Evolutionary conservation across 2,888 invertebrate genomes (phyloP).

Genomic region (Sarcophaga rosellei): DNA sequence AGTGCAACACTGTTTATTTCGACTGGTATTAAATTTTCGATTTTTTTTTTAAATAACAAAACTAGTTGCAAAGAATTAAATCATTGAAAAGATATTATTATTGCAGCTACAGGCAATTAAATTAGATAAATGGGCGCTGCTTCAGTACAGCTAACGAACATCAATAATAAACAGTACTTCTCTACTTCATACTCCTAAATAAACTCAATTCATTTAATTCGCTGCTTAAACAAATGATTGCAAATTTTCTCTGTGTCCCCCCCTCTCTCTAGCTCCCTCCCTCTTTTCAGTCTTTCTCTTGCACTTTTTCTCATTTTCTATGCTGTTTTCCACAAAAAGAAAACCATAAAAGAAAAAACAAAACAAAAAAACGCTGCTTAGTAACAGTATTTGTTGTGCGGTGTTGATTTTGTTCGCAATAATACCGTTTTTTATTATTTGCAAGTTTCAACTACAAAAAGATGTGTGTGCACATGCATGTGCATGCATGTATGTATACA

Average conservation of each 20-base stretch:
- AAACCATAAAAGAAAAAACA: not conserved
- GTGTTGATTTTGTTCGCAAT: conserved; percentile 25
- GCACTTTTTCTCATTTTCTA: not conserved
- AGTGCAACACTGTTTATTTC: too few relatives aligned
- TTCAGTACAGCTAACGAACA: too few relatives aligned
- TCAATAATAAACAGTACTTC: too few relatives aligned
- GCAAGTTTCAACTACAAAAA: conserved; percentile 22
- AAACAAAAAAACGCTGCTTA: conserved; percentile 2
- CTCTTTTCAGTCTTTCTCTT: not conserved
- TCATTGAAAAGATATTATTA: too few relatives aligned
- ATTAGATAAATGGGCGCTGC: too few relatives aligned
- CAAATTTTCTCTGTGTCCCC: not conserved
- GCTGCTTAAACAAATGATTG: conserved; percentile 10
- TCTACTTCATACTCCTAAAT: too few relatives aligned
- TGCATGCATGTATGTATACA: not conserved
- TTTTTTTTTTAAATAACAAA: too few relatives aligned
- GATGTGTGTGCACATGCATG: not conserved
- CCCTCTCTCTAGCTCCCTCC: not conserved
- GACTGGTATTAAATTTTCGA: too few relatives aligned
- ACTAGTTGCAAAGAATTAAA: too few relatives aligned
- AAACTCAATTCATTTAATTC: not conserved
- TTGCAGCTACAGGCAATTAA: too few relatives aligned
- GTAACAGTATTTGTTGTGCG: conserved; percentile 40
- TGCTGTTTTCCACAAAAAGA: not conserved
- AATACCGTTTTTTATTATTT: conserved; percentile 23